Evolutionary conservation across 2,113 vertebrate genomes (phyloP), one percentile per base, ranked within the genome.

Genomic region (Gambusia affinis): DNA sequence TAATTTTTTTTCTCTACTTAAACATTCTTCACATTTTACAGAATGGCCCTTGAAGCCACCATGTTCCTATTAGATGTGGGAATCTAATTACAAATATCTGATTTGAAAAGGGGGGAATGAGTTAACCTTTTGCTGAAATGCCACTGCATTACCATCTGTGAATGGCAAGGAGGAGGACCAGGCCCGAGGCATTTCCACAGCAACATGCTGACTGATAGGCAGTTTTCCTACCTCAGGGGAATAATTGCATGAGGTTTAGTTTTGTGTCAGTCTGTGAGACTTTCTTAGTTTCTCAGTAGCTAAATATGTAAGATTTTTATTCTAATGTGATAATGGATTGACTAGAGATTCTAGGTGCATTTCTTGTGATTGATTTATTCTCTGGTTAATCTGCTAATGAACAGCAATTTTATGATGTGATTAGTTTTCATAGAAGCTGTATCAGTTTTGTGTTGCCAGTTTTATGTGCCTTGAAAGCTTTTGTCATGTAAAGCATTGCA

Each of bases 101-200:
- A 88, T 91, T 87, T 85, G 74, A 86, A 81, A 57, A 24, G 10
- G 72, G 75, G 83, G 76, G 86, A 87, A 87, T 85, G 80, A 88
- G 81, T 91, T 90, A 91, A 91, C 90, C 88, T 92, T 37, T 92
- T 92, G 79, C 83, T 75, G 81, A 92, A 93, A 93, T 92, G 88
- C 87, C 91, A 93, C 75, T 47, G 73, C 83, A 86, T 81, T 80
- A 83, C 82, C 78, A 78, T 78, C 81, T 85, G 79, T 84, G 92
- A 91, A 90, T 91, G 88, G 89, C 83, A 85, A 87, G 80, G 44
- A 84, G 76, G 81, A 81, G 57, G 78, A 71, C 75, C 11, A 69
- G 70, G 72, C 72, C 72, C 30, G n/a, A 82, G 76, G 90, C 87
- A 79, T 83, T 88, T 87, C 73, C 72, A 82, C 79, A 29, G 85